Base-by-base conservation (phyloP, 2,888 invertebrate genomes). In the Acronicta leporina region DNA sequence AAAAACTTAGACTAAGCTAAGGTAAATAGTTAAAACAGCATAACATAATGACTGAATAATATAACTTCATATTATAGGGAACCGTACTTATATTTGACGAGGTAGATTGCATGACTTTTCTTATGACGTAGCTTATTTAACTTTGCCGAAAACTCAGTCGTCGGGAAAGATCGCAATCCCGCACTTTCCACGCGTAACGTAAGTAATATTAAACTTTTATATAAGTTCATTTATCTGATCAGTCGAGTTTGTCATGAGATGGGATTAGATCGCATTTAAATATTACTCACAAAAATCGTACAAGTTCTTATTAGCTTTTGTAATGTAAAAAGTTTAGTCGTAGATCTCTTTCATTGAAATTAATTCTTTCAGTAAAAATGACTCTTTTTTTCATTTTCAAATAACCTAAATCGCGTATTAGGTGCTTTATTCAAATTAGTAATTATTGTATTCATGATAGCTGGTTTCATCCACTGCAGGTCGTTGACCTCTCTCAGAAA, bases 71-170 rank as follows among this genome's bases (percentile, higher is more conserved):
- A 63, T 38, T 52, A 41, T 25, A 51, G 16, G 40, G 45, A 55
- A 45, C 44, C 57, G 58, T 63, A 66, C 50, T 54, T 62, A 58
- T 55, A 48, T 40, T 73, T 67, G 69, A 68, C 63, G 68, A 68
- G 62, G 75, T 71, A 82, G 73, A 84, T 85, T 79, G 81, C 74
- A 59, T 54, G 78, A 83, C 73, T 82, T 83, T 82, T 75, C 78
- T 75, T 53, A 71, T 56, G 53, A 63, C 72, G 68, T 80, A 82
- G 81, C 83, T 81, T 88, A 87, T 89, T 87, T 81, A 87, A 89
- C 82, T 89, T 88, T 58, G 62, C 66, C 71, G 38, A 51, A 79
- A 85, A 87, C 71, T 84, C 82, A 71, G 75, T 63, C 66, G 69
- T 67, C 57, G 62, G 77, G 78, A 80, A 80, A 82, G 77, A 86